phyloP scores from a whole-genome alignment of 2,888 invertebrate species.

The Drosophila putrida region DNA sequence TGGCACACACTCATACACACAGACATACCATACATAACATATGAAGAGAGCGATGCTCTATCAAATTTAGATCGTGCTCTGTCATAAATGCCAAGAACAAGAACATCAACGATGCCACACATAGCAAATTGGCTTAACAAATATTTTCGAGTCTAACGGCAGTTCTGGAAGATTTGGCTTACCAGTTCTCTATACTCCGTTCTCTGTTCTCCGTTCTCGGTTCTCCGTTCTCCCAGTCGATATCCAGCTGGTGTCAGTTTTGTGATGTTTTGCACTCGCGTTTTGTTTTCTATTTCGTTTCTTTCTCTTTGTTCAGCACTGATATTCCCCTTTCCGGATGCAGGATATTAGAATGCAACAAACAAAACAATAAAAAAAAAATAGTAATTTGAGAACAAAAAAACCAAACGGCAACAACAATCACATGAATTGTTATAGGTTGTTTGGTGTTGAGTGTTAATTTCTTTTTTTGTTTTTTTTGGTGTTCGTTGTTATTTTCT shows the following conservation, averaged over 20 bases:
- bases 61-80: conserved; percentile 46
- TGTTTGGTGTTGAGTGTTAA: conserved; percentile 4
- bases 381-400: conserved; percentile 19
- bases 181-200: conserved; percentile 24
- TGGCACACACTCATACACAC: conserved; percentile 22
- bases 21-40: neutral
- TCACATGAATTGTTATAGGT: conserved; percentile 10
- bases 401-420: conserved; percentile 9
- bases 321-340: conserved; percentile 3
- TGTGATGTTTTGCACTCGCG: conserved; percentile 20
- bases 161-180: conserved; percentile 48
- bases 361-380: conserved; percentile 13
- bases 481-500: conserved; percentile 14
- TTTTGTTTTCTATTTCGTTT: conserved; percentile 11
- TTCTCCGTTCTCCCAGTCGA: neutral
- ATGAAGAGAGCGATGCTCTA: neutral
- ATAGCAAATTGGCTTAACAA: conserved; percentile 47
- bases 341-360: conserved; percentile 33
- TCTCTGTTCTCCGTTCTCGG: neutral
- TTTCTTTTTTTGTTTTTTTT: neutral
- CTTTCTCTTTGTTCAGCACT: conserved; percentile 14
- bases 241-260: conserved; percentile 5
- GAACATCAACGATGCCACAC: conserved; percentile 26
- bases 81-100: conserved; percentile 41
- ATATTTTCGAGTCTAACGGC: conserved; percentile 36